These are phyloP conservation scores for Penaeus vannamei DNA, from an alignment of 1,140 invertebrate species.

Conservation along the genomic window DNA sequence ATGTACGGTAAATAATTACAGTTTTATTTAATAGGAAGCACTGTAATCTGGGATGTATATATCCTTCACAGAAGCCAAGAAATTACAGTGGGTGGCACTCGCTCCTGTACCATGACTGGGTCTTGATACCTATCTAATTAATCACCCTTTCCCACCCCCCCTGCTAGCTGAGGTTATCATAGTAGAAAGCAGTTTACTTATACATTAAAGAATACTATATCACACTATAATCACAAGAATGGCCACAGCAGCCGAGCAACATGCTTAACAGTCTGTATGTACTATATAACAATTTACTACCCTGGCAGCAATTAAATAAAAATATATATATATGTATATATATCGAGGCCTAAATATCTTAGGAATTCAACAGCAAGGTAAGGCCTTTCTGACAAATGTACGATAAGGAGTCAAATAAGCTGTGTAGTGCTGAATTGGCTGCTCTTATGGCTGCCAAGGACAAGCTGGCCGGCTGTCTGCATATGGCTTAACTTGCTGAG, in stretches of 20 bases:
- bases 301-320: constrained; percentile 28
- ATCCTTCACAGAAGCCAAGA: constrained; percentile 44
- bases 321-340: constrained; percentile 4
- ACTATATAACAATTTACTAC: constrained; percentile 6
- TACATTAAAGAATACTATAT: constrained; percentile 44
- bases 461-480: constrained; percentile 52
- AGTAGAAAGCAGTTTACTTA: constrained; percentile 36
- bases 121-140: constrained; percentile 22
- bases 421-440: constrained; percentile 39
- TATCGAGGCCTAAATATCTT: background rate
- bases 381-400: constrained; percentile 36
- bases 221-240: constrained; percentile 60
- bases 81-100: background rate
- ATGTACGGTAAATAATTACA: constrained; percentile 35
- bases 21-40: constrained; percentile 42
- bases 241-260: constrained; percentile 51
- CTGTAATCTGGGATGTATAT: constrained; percentile 42
- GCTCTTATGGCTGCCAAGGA: constrained; percentile 49
- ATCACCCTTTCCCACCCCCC: constrained; percentile 30
- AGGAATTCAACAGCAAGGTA: constrained; percentile 18
- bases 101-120: constrained; percentile 24
- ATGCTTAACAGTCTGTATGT: background rate
- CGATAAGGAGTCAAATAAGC: constrained; percentile 18
- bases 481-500: constrained; percentile 61
- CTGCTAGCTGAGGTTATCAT: constrained; percentile 49